Evolutionary conservation across 2,888 invertebrate species (phyloP), one percentile per base, ranked within the genome.

Genomic region (Ophonus ardosiacus): DNA sequence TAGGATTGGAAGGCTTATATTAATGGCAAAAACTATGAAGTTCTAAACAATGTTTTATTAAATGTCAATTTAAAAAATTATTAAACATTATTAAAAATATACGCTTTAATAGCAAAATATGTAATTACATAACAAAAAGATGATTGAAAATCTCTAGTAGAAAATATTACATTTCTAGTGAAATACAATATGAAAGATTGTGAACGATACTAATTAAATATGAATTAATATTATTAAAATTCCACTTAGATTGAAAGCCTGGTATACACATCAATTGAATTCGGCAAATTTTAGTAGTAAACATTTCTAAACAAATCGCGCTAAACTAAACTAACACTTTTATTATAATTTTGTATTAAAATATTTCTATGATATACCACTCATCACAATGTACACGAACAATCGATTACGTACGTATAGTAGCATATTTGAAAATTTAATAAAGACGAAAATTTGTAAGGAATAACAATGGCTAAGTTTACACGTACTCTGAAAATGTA

Each of bases 11-110:
- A 51, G 43, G 43, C 43, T 51, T 51, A 51, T 51, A 51, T 51
- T 51, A 78, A 78, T 56, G 57, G 31, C 21, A 78, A 24, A 57
- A 78, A 78, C 78, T 56, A 78, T 78, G 56, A 78, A 78, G 21
- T 78, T 56, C 56, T 57, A 57, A 80, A 80, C 59, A 80, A 80
- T 40, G 59, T 59, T 59, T 80, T 81, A 68, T 43, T 51, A 68
- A 68, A 65, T 81, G 56, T 63, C 65, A 65, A 51, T 65, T 17
- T 21, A 81, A 82, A 74, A 82, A 56, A 38, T 71, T 74, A 71
- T 71, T 59, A 82, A 82, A 82, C 82, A 82, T 78, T 84, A 76
- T 84, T 76, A 84, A 84, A 84, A 84, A 84, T 84, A 84, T 84
- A 76, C 63, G 71, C 40, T 84, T 84, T 84, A 84, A 78, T 84